Conservation (phyloP, 2,113 vertebrate genomes). For the Heptranchias perlo region DNA sequence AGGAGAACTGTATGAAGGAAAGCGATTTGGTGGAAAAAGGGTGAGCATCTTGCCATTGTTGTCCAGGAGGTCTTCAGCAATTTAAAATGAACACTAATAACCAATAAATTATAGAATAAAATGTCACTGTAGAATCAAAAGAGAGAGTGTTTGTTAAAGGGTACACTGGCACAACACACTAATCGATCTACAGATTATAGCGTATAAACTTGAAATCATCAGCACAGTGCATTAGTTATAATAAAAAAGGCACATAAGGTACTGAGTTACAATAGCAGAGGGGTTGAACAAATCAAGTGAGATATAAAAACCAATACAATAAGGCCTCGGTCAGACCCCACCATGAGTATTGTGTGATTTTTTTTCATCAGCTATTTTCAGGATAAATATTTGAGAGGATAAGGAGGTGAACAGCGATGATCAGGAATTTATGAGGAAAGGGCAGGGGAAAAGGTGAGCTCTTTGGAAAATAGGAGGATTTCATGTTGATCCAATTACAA, state of each 20-base stretch:
- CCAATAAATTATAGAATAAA: not conserved
- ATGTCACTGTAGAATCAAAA: not conserved
- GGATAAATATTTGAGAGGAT: not conserved
- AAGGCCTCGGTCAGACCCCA: not conserved
- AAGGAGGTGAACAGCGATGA: not conserved
- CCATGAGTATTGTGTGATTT: not conserved
- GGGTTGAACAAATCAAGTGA: not conserved
- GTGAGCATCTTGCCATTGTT: conserved; percentile 52
- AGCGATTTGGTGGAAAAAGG: conserved; percentile 71
- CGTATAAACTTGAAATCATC: not conserved
- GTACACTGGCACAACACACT: not conserved
- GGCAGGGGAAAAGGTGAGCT: not conserved
- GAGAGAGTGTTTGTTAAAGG: not conserved
- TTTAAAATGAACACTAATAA: not conserved
- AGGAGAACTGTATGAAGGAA: conserved; percentile 71
- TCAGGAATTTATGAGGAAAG: not conserved
- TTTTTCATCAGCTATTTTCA: not conserved
- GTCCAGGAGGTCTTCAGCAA: not conserved
- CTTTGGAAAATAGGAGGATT: not conserved
- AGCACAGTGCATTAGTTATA: too few species aligned
- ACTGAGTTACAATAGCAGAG: not conserved
- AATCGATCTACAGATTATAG: not conserved
- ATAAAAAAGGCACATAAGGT: too few species aligned
- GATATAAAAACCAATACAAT: too few species aligned
- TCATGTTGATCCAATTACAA: not conserved